phyloP scores from a whole-genome alignment of 2,113 vertebrate genomes.

The Nannospalax galili region DNA sequence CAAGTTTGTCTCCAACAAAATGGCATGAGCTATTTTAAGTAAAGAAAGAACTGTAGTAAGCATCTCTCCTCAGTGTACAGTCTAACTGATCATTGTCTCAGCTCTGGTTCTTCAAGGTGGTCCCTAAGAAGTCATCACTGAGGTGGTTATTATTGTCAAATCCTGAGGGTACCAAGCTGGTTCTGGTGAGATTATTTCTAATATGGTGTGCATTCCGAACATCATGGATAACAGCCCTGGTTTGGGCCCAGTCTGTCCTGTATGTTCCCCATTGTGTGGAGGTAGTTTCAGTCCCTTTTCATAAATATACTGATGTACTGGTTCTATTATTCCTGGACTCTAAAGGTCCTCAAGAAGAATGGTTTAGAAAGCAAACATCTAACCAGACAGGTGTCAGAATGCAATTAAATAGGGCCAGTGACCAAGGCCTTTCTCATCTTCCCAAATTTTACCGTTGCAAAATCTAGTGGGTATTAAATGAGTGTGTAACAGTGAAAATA shows the following conservation, averaged over 20 bases:
- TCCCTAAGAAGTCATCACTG: no score
- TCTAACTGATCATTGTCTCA: background rate
- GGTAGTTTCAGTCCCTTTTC: background rate
- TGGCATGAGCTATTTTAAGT: background rate
- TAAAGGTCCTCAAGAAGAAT: no score
- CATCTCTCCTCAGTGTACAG: background rate
- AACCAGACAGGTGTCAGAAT: background rate
- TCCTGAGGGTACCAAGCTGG: background rate
- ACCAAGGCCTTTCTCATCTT: background rate
- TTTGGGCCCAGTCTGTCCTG: background rate
- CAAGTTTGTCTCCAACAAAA: background rate
- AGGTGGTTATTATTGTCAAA: no score
- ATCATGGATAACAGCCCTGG: no score
- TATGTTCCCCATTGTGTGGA: background rate
- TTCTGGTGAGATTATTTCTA: background rate
- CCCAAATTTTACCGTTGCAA: background rate
- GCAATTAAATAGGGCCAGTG: background rate
- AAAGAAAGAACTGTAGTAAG: background rate
- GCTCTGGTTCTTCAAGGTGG: background rate
- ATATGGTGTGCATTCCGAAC: no score
- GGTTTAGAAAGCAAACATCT: no score
- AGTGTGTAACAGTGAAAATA: background rate
- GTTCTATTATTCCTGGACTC: background rate
- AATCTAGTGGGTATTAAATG: background rate
- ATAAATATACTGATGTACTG: background rate